Conservation (phyloP, 1,140 invertebrate genomes). For the Homalodisca vitripennis region DNA sequence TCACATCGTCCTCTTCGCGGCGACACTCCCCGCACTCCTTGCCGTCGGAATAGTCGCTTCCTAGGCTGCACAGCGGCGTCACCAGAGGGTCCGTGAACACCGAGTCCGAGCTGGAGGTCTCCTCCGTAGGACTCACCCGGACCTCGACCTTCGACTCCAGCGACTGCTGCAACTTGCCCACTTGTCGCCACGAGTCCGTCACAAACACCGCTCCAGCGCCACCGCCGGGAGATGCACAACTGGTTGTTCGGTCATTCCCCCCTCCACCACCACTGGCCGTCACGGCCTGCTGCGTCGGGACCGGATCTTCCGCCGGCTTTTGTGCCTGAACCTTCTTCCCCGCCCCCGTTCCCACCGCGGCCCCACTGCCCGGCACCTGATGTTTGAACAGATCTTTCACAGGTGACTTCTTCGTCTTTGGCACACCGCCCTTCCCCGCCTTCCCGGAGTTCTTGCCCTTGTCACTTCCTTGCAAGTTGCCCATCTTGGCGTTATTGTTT, state of each 20-base stretch:
- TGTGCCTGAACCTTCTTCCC: conserved; percentile 3
- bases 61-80: conserved; percentile 32
- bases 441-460: neutral
- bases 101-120: conserved; percentile 32
- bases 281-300: conserved; percentile 1
- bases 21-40: conserved; percentile 22
- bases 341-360: neutral
- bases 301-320: conserved; percentile 27
- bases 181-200: conserved; percentile 27
- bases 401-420: conserved; percentile 25
- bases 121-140: conserved; percentile 9
- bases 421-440: neutral
- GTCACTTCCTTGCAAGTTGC: conserved; percentile 23
- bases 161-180: conserved; percentile 12
- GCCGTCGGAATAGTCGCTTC: conserved; percentile 33
- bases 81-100: conserved; percentile 37
- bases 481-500: conserved; percentile 13
- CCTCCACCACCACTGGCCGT: neutral
- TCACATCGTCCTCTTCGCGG: conserved; percentile 16
- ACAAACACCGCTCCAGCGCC: neutral
- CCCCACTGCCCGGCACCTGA: conserved; percentile 8
- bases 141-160: neutral
- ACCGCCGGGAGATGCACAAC: neutral
- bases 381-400: conserved; percentile 29
- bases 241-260: conserved; percentile 8